phyloP scores from a whole-genome alignment of 2,113 vertebrate genomes.

The Rhipidura dahli region DNA sequence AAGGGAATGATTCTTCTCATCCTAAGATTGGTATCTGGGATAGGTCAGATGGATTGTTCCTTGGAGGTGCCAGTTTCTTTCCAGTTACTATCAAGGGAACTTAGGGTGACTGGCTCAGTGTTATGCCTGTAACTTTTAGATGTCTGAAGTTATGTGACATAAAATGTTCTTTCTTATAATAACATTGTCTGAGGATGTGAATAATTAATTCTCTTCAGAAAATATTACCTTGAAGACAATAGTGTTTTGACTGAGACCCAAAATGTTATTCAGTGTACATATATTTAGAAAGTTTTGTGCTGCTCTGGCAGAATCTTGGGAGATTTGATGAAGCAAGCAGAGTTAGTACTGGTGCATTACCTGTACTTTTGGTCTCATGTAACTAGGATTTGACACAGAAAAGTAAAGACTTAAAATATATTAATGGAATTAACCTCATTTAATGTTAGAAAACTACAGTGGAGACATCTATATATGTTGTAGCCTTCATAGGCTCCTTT shows the following conservation, averaged over 20 bases:
- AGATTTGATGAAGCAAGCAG: background rate
- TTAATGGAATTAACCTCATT: background rate
- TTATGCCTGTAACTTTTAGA: background rate
- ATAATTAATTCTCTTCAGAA: constrained; percentile 33
- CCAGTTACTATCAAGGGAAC: background rate
- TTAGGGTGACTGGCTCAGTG: background rate
- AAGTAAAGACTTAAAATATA: background rate
- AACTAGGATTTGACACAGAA: background rate
- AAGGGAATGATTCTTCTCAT: constrained; percentile 5
- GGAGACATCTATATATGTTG: background rate
- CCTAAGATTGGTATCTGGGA: background rate
- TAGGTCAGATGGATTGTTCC: constrained; percentile 4
- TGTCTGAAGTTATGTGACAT: constrained; percentile 1
- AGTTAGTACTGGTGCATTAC: background rate
- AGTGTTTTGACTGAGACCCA: background rate
- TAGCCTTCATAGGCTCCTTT: background rate
- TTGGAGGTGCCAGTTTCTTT: background rate
- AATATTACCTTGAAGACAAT: constrained; percentile 17
- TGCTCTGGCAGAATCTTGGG: background rate
- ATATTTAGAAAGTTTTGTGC: background rate
- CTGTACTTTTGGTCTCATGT: background rate
- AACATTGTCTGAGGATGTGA: constrained; percentile 16
- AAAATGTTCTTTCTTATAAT: constrained; percentile 1
- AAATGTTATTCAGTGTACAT: background rate
- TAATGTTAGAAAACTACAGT: background rate